These are phyloP conservation scores for Oriolus oriolus DNA, from an alignment of 2,113 vertebrate species.

Conservation along the genomic window DNA sequence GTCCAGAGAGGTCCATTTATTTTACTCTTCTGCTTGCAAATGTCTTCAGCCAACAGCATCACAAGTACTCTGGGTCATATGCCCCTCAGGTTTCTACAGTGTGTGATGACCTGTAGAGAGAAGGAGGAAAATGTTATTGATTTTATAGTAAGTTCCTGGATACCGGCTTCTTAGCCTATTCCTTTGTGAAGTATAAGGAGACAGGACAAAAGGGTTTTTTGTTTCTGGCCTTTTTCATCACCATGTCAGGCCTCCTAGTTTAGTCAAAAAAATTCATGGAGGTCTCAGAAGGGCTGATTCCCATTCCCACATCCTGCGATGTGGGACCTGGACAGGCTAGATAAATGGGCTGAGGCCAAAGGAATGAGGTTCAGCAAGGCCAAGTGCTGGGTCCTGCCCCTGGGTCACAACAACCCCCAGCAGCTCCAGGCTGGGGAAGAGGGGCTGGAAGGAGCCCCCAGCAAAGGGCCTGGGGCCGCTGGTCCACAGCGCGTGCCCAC, in stretches of 20 bases:
- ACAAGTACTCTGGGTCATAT: background rate
- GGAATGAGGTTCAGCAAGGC: background rate
- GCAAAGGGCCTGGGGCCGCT: background rate
- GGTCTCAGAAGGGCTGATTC: background rate
- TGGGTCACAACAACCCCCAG: background rate
- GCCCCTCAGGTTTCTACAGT: background rate
- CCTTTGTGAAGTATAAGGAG: background rate
- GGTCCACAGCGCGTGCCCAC: background rate
- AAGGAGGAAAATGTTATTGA: background rate
- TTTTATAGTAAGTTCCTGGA: background rate
- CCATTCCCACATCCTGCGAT: accelerated
- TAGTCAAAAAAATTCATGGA: background rate
- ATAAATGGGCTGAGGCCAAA: background rate
- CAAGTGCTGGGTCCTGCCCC: accelerated
- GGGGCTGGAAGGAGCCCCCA: background rate
- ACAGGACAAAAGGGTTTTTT: background rate
- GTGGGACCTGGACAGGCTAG: background rate
- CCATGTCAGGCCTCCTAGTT: background rate
- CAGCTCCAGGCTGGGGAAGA: background rate
- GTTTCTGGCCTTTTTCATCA: background rate
- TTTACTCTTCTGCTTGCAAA: background rate
- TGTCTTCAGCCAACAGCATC: background rate
- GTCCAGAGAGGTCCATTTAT: background rate
- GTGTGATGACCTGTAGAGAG: background rate
- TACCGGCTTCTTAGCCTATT: background rate